Base-by-base conservation (phyloP, 2,888 invertebrate genomes). In the Thyatira batis region DNA sequence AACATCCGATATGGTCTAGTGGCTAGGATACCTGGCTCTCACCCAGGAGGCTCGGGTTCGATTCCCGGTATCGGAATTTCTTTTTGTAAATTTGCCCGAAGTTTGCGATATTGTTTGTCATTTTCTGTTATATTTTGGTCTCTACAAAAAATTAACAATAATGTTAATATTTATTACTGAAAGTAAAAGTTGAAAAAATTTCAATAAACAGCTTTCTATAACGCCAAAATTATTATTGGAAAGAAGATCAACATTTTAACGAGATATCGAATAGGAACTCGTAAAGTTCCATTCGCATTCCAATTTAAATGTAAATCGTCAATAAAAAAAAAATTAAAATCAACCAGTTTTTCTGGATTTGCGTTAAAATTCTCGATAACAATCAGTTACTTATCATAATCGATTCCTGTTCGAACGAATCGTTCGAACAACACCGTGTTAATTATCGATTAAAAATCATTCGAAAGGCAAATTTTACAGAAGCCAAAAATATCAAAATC, bases 41-140 rank as follows among this genome's bases (percentile, higher is more conserved):
- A 93, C 90, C 92, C 92, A 92, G 92, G 89, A 92, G 92, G 92
- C 92, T 91, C 93, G 92, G 93, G 93, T 93, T 93, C 93, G 92
- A 93, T 92, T 93, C 92, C 93, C 93, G 93, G 93, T 93, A 93
- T 89, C 91, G 92, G 93, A 93, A 90, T 8, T 11, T n/a, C 6
- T n/a, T 21, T 45, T 45, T 23, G n/a, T 11, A n/a, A n/a, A n/a
- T n/a, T n/a, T 21, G 11, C 0, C 20, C n/a, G 13, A n/a, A n/a
- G n/a, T n/a, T n/a, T n/a, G n/a, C n/a, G n/a, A n/a, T n/a, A n/a
- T n/a, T n/a, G n/a, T n/a, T n/a, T n/a, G n/a, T n/a, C 39, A 1
- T 17, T 4, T 17, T 39, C 17, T 8, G 1, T 13, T 1, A 11
- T 39, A 13, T 33, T 33, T 33, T 33, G n/a, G n/a, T n/a, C n/a